Conservation (phyloP, 2,888 invertebrate species). For the Epinotia bilunana region DNA sequence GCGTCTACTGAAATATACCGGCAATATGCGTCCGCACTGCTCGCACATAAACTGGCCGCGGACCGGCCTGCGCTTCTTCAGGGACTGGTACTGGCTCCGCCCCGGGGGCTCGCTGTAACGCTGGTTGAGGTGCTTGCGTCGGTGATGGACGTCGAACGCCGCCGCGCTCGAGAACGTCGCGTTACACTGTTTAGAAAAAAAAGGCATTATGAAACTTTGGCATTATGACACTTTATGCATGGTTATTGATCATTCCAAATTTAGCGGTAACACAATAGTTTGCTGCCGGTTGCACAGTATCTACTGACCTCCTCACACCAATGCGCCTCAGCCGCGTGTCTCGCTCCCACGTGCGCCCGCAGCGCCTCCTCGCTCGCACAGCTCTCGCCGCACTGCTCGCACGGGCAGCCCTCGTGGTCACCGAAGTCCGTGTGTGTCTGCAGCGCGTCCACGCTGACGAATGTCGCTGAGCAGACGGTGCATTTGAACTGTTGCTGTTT, state of each 20-base stretch:
- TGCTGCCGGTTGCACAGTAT: background rate
- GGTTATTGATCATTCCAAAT: too few species aligned
- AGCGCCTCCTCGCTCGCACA: constrained; percentile 4
- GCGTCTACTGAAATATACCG: background rate
- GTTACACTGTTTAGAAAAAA: background rate
- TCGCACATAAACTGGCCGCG: constrained; percentile 9
- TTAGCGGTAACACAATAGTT: too few species aligned
- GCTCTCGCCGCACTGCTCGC: constrained; percentile 31
- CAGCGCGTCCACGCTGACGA: background rate
- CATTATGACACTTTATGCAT: too few species aligned
- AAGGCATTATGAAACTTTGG: too few species aligned
- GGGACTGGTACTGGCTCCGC: too few species aligned
- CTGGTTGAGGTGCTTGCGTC: constrained; percentile 21
- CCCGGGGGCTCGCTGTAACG: background rate
- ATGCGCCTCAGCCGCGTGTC: background rate
- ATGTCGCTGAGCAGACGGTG: background rate
- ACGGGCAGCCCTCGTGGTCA: background rate
- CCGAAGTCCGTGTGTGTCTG: background rate
- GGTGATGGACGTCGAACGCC: constrained; percentile 9
- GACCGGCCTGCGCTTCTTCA: background rate
- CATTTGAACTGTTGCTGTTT: constrained; percentile 10
- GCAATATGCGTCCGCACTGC: constrained; percentile 21
- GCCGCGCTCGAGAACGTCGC: background rate
- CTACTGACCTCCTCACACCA: constrained; percentile 15
- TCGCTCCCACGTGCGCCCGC: background rate